These are phyloP conservation scores for Lepus timidus DNA, from an alignment of 2,113 vertebrate species.

Conservation along the genomic window DNA sequence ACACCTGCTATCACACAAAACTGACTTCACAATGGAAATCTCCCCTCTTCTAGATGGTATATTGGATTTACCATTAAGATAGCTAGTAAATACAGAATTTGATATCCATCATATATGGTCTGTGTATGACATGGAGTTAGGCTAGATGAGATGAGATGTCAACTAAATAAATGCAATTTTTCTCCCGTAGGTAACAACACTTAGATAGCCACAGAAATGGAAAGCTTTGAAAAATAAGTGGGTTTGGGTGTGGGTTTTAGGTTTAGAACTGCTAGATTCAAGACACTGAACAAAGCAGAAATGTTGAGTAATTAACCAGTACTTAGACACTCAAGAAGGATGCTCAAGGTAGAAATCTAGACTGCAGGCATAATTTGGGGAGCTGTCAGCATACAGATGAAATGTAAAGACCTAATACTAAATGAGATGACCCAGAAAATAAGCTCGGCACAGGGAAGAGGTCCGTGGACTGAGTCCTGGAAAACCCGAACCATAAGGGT, in stretches of 20 bases:
- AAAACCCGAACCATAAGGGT: not conserved
- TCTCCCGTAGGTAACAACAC: not conserved
- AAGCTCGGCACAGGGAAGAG: not conserved
- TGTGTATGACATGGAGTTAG: not conserved
- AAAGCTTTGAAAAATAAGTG: not conserved
- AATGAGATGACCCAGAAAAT: not conserved
- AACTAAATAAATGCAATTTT: not conserved
- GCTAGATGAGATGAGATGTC: not conserved
- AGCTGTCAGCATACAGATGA: not conserved
- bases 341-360: not conserved
- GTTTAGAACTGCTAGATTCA: not conserved
- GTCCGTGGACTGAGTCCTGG: not conserved
- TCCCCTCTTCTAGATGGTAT: not conserved
- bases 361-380: not conserved
- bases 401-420: not conserved
- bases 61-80: not conserved
- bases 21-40: not conserved
- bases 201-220: not conserved
- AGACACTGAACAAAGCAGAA: not conserved
- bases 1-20: conserved; percentile 12
- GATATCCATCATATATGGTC: not conserved
- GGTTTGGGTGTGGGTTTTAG: not conserved
- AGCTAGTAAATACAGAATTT: not conserved
- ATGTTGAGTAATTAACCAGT: not conserved
- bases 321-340: not conserved